Evolutionary conservation across 2,797 vertebrate genomes (phyloP).

Genomic region (Tokudaia tokunoshimensis): DNA sequence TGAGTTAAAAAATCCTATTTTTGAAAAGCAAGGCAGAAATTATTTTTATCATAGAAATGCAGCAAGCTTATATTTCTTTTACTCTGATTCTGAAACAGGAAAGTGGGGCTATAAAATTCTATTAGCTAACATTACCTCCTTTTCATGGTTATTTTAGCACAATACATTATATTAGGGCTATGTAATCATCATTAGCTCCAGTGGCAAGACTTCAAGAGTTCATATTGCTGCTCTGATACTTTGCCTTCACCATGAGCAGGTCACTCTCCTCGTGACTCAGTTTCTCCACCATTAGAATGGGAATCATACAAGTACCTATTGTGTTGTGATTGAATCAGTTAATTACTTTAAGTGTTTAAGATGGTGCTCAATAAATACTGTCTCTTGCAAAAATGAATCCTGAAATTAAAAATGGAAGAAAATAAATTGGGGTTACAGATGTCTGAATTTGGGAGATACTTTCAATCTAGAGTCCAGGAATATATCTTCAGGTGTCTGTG

Average conservation of each 20-base stretch:
- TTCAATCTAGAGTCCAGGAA: not conserved
- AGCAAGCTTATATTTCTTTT: not conserved
- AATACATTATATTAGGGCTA: not conserved
- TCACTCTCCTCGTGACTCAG: not conserved
- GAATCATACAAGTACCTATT: not conserved
- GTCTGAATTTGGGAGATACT: not conserved
- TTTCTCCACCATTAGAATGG: slow-evolving; percentile 14
- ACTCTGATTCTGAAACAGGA: not conserved
- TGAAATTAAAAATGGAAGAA: not conserved
- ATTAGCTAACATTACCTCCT: not conserved
- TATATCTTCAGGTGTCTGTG: slow-evolving; percentile 56
- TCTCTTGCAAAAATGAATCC: slow-evolving; percentile 20
- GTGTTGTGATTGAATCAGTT: not conserved
- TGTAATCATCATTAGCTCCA: not conserved
- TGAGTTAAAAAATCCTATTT: not conserved
- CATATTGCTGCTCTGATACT: not conserved
- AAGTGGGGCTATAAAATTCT: not conserved
- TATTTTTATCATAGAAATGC: not conserved
- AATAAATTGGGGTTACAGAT: not conserved
- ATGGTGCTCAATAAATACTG: not conserved
- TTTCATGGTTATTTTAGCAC: not conserved
- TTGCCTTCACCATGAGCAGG: not conserved
- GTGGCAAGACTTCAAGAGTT: not conserved
- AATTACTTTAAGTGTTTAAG: not conserved
- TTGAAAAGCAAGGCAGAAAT: not conserved